Percentiles rank a stretch among this genome's conserved stretches.
Evolutionary conservation across 2,113 vertebrate species (phyloP).

Genomic region (Platysteira castanea): DNA sequence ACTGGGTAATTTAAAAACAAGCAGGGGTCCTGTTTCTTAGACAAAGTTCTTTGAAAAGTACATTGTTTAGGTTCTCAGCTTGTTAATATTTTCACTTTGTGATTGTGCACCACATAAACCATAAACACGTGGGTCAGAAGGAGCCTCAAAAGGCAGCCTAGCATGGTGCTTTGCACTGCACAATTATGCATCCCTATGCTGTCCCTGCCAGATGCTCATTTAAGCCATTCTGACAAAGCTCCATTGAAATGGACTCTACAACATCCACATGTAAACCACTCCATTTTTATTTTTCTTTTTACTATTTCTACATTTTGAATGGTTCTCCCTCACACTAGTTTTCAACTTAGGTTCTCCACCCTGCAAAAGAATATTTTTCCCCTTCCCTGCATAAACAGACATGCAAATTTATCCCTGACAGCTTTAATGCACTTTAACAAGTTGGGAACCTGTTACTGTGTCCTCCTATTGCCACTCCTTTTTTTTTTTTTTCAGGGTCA

Average conservation of each 20-base stretch:
- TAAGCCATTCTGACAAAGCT: neutral
- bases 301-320: neutral
- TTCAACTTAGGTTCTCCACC: neutral
- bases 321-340: neutral
- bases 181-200: neutral
- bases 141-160: neutral
- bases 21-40: neutral
- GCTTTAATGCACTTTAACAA: neutral
- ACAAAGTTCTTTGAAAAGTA: neutral
- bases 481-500: neutral
- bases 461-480: neutral
- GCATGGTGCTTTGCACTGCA: neutral
- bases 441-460: neutral
- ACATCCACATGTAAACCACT: neutral
- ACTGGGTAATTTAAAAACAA: neutral
- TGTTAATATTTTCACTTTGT: neutral
- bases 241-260: neutral
- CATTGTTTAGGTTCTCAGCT: neutral
- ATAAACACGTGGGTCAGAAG: neutral
- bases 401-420: neutral
- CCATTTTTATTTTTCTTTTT: neutral
- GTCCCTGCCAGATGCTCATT: neutral
- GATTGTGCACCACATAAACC: fast-evolving
- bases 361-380: neutral
- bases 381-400: neutral